Evolutionary conservation across 2,797 vertebrate species (phyloP).

Genomic region (Melopsittacus undulatus): DNA sequence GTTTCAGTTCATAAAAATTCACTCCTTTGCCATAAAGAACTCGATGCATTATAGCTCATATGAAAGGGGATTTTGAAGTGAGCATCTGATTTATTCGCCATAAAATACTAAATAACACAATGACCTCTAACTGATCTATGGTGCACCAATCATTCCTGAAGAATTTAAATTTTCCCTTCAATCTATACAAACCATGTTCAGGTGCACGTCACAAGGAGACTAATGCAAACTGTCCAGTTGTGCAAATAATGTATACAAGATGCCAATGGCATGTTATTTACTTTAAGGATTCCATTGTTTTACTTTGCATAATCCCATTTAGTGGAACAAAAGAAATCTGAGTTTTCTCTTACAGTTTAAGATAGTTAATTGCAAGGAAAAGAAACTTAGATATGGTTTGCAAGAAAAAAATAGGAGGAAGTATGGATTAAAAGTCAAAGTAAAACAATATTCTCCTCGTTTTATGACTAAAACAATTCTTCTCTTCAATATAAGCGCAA

Average conservation of each 20-base stretch:
- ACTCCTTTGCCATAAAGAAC: conserved; percentile 47
- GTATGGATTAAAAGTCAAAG: not conserved
- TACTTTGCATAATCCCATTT: not conserved
- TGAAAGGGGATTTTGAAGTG: conserved; percentile 8
- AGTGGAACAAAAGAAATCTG: not conserved
- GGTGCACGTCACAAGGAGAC: not conserved
- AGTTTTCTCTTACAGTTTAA: not conserved
- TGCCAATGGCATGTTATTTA: not conserved
- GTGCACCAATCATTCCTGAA: not conserved
- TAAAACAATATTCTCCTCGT: not conserved
- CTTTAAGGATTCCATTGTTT: not conserved
- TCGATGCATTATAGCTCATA: not conserved
- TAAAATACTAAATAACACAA: conserved; percentile 51
- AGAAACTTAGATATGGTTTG: not conserved
- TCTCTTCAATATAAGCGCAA: not conserved
- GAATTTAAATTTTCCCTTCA: conserved; percentile 38
- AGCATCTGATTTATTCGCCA: conserved; percentile 52
- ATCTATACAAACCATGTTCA: not conserved
- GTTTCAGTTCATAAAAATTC: conserved; percentile 66
- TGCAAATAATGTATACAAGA: not conserved
- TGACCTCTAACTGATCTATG: conserved; percentile 57
- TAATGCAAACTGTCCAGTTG: not conserved
- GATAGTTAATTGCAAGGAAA: not conserved
- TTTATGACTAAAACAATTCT: not conserved
- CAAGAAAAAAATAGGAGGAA: not conserved